A percentile compares a stretch with the other conserved stretches of the same genome.
phyloP scores from a whole-genome alignment of 2,113 vertebrate species.

The Meles meles region DNA sequence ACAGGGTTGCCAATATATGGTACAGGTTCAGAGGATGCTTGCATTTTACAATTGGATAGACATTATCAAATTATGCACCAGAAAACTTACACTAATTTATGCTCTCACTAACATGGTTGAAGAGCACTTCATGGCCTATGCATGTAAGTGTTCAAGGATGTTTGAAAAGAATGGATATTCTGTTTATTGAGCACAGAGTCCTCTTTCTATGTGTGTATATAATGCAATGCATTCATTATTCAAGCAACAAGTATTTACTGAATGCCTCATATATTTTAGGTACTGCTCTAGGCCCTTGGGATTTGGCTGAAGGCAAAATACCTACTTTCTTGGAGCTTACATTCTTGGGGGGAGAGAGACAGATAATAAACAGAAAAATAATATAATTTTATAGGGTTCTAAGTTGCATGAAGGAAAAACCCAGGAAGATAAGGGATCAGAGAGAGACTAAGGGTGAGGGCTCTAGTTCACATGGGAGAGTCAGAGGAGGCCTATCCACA shows the following conservation, averaged over 20 bases:
- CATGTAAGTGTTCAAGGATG: neutral
- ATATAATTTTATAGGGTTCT: neutral
- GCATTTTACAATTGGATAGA: neutral
- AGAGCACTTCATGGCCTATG: neutral
- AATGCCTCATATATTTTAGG: neutral
- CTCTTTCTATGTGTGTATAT: neutral
- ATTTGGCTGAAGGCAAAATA: constrained; percentile 6
- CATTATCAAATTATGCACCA: neutral
- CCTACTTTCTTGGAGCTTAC: neutral
- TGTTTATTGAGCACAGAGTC: constrained; percentile 32
- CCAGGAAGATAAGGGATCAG: neutral
- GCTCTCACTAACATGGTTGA: neutral
- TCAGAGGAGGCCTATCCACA: neutral
- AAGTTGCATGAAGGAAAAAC: neutral
- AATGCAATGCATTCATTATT: neutral
- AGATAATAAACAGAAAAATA: neutral
- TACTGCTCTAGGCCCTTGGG: neutral
- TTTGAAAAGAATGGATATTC: constrained; percentile 27
- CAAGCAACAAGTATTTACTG: constrained; percentile 7
- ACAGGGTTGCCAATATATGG: neutral
- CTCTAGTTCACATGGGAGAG: neutral
- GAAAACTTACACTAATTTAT: constrained; percentile 12
- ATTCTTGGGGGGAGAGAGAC: neutral
- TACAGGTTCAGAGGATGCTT: constrained; percentile 18
- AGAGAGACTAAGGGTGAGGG: neutral